Percentiles rank a stretch among this genome's conserved stretches.
Evolutionary conservation across 2,888 invertebrate species (phyloP).

Genomic region (Sussaba pulchella): DNA sequence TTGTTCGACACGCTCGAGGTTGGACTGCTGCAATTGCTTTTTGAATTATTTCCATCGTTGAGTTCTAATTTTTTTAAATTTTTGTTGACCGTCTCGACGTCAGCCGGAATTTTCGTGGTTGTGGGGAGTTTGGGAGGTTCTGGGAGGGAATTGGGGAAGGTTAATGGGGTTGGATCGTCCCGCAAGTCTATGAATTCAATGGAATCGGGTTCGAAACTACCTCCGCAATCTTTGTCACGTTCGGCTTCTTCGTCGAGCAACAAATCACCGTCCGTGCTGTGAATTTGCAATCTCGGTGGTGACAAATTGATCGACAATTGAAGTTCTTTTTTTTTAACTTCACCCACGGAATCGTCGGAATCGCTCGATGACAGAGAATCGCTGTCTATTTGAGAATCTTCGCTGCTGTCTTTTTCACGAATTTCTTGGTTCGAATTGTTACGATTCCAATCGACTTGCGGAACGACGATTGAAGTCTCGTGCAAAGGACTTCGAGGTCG

Average conservation of each 20-base stretch:
- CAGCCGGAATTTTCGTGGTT: constrained; percentile 59
- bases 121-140: neutral
- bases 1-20: constrained; percentile 85
- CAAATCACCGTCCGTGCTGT: constrained; percentile 89
- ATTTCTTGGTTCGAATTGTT: constrained; percentile 79
- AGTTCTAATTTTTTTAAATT: constrained; percentile 79
- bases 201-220: constrained; percentile 81
- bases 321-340: constrained; percentile 55
- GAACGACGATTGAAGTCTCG: constrained; percentile 88
- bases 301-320: constrained; percentile 77
- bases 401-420: constrained; percentile 65
- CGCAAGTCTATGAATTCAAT: constrained; percentile 76
- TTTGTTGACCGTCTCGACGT: constrained; percentile 77
- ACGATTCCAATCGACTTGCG: constrained; percentile 87
- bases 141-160: constrained; percentile 18
- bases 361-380: constrained; percentile 87
- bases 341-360: constrained; percentile 72
- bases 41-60: constrained; percentile 79
- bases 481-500: constrained; percentile 88
- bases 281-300: constrained; percentile 90
- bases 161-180: constrained; percentile 43
- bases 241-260: constrained; percentile 84
- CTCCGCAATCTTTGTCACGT: constrained; percentile 67
- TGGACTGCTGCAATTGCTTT: constrained; percentile 85
- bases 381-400: constrained; percentile 86